Evolutionary conservation across 2,113 vertebrate genomes (phyloP).

Genomic region (Nesoenas mayeri): DNA sequence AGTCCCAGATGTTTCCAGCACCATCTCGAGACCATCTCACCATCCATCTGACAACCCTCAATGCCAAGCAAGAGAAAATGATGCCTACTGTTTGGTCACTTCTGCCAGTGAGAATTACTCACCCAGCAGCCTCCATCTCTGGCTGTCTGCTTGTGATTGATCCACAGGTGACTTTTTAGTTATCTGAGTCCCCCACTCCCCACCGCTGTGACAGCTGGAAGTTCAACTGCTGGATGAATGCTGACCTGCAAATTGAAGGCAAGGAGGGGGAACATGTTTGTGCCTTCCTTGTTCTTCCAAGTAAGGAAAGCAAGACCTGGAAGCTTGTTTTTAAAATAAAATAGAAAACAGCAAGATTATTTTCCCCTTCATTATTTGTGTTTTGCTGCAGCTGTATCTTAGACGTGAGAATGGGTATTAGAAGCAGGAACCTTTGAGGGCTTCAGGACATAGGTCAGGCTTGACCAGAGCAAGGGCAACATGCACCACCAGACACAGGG

Average conservation of each 20-base stretch:
- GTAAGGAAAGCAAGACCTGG: background rate
- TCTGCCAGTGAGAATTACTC: background rate
- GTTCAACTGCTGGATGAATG: background rate
- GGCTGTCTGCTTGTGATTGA: background rate
- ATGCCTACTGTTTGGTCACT: background rate
- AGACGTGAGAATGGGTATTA: background rate
- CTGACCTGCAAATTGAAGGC: background rate
- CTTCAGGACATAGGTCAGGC: background rate
- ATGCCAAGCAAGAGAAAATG: background rate
- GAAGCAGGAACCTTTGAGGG: background rate
- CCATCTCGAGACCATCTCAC: background rate
- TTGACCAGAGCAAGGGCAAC: background rate
- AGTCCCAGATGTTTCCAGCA: background rate
- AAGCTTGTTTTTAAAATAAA: background rate
- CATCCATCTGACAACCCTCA: background rate
- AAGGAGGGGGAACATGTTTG: accelerated
- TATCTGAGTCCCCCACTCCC: background rate
- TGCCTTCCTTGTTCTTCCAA: background rate
- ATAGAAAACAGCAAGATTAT: background rate
- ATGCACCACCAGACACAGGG: background rate
- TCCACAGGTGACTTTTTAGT: background rate
- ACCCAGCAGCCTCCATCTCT: background rate
- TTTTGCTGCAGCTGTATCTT: background rate
- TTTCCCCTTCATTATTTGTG: accelerated
- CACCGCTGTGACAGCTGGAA: background rate